phyloP scores from a whole-genome alignment of 2,888 invertebrate genomes.

The Tetanocera ferruginea region DNA sequence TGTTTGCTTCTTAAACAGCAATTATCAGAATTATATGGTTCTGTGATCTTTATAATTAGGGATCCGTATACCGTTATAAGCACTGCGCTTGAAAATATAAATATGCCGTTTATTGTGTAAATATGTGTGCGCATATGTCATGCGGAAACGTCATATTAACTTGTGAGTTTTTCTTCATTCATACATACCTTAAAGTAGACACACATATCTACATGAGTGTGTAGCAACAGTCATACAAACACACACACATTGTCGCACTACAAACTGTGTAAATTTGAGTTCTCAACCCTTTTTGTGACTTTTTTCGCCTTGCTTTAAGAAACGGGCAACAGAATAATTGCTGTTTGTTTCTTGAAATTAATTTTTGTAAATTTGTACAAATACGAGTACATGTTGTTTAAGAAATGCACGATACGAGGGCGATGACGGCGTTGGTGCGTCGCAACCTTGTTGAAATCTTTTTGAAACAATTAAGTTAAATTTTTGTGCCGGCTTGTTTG shows the following conservation, averaged over 20 bases:
- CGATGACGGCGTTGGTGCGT: background rate
- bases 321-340: constrained; percentile 27
- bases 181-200: too few relatives aligned
- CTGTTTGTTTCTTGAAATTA: constrained; percentile 32
- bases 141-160: too few relatives aligned
- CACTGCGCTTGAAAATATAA: too few relatives aligned
- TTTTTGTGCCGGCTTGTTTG: constrained; percentile 8
- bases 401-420: constrained; percentile 10
- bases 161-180: too few relatives aligned
- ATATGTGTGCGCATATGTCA: too few relatives aligned
- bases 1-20: too few relatives aligned
- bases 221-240: background rate
- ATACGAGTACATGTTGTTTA: constrained; percentile 25
- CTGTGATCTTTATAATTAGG: too few relatives aligned
- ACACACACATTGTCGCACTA: background rate
- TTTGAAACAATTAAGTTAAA: constrained; percentile 37
- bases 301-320: constrained; percentile 2
- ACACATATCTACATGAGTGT: background rate
- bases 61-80: too few relatives aligned
- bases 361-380: constrained; percentile 33
- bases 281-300: background rate
- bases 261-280: background rate
- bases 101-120: too few relatives aligned
- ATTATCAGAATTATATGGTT: too few relatives aligned
- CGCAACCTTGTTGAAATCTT: background rate